phyloP scores from a whole-genome alignment of 1,140 invertebrate species.

The Tetramorium parvispinum region DNA sequence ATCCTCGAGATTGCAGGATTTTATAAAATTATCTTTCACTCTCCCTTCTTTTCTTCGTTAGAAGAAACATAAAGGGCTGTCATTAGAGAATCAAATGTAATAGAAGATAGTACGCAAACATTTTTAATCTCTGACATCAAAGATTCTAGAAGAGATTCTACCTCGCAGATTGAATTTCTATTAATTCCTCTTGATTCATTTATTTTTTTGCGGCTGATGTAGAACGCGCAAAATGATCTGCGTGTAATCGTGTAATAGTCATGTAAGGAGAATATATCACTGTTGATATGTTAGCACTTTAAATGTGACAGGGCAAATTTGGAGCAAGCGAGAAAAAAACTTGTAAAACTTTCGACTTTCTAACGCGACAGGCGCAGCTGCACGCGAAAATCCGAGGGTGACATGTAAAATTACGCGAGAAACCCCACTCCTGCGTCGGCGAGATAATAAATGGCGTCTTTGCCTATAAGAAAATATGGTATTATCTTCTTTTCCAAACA shows the following conservation, averaged over 20 bases:
- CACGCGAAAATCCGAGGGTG: constrained; percentile 32
- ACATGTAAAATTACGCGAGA: constrained; percentile 52
- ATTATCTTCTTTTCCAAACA: constrained; percentile 6
- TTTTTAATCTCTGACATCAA: not conserved
- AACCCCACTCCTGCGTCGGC: constrained; percentile 36
- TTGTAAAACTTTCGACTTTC: constrained; percentile 69
- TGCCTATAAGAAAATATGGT: constrained; percentile 49
- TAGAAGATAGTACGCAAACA: not conserved
- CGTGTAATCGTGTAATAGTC: constrained; percentile 61
- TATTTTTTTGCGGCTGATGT: not conserved
- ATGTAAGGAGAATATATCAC: constrained; percentile 80
- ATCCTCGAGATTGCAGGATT: not conserved
- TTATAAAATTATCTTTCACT: not conserved
- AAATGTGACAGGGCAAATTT: constrained; percentile 77
- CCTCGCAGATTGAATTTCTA: constrained; percentile 11
- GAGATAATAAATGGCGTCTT: constrained; percentile 70
- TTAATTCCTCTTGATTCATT: constrained; percentile 17
- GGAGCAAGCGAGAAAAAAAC: constrained; percentile 64
- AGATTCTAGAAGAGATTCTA: not conserved
- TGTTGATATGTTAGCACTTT: constrained; percentile 84
- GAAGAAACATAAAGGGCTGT: not conserved
- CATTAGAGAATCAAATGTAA: not conserved
- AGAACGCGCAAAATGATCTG: constrained; percentile 26
- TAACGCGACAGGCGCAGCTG: constrained; percentile 1
- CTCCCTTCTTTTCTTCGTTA: not conserved